Percentiles rank a stretch among this genome's conserved stretches.
Conservation (phyloP, 2,797 vertebrate species). For the Bradypodion pumilum region DNA sequence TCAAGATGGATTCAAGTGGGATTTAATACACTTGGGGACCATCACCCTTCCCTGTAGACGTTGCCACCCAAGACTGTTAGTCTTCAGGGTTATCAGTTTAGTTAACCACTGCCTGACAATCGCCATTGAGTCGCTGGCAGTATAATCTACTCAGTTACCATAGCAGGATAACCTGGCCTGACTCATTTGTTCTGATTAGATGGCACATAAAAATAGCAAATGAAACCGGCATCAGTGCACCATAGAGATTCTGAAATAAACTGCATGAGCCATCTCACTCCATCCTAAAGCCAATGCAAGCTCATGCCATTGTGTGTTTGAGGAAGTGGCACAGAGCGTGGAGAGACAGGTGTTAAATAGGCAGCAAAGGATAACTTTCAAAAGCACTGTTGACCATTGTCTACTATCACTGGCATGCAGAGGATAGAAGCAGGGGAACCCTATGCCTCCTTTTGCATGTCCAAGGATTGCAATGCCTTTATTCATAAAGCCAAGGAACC, state of each 20-base stretch:
- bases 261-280: too few relatives aligned
- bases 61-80: too few relatives aligned
- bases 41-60: too few relatives aligned
- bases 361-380: conserved; percentile 10
- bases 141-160: too few relatives aligned
- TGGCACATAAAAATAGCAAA: too few relatives aligned
- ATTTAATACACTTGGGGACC: too few relatives aligned
- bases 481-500: conserved; percentile 50
- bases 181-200: too few relatives aligned
- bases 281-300: not conserved
- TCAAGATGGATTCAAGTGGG: too few relatives aligned
- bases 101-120: too few relatives aligned
- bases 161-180: too few relatives aligned
- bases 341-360: not conserved
- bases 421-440: not conserved
- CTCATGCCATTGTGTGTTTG: not conserved
- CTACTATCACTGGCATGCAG: conserved; percentile 6
- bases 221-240: not conserved
- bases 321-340: not conserved
- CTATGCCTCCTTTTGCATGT: conserved; percentile 27
- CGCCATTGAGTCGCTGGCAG: too few relatives aligned
- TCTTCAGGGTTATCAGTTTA: too few relatives aligned
- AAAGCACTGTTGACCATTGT: conserved; percentile 36
- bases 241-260: not conserved
- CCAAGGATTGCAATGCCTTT: conserved; percentile 39